phyloP scores from a whole-genome alignment of 2,113 vertebrate species.

The Fulica atra region DNA sequence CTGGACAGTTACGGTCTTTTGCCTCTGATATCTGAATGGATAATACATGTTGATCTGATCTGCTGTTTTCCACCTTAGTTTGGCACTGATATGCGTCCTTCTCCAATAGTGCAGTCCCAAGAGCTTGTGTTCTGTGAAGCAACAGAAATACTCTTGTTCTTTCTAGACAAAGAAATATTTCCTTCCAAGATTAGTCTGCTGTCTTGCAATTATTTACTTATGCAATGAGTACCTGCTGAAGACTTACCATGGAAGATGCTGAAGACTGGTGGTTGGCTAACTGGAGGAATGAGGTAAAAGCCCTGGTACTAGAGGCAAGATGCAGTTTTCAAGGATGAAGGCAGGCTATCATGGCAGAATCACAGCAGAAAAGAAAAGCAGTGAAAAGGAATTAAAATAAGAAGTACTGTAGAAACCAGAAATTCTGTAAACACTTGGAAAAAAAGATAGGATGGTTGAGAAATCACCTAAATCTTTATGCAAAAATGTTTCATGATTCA shows the following conservation, averaged over 20 bases:
- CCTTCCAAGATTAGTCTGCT: not conserved
- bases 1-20: not conserved
- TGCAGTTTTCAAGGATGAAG: not conserved
- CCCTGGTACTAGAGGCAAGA: not conserved
- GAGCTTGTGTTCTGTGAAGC: not conserved
- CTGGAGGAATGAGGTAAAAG: not conserved
- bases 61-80: not conserved
- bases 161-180: not conserved
- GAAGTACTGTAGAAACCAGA: not conserved
- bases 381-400: not conserved
- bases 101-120: not conserved
- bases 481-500: not conserved
- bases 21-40: not conserved
- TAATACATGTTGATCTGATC: not conserved
- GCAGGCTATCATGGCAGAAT: not conserved
- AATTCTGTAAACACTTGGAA: not conserved
- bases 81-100: not conserved
- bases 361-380: not conserved
- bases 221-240: not conserved
- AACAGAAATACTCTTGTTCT: not conserved
- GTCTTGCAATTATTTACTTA: not conserved
- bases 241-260: not conserved
- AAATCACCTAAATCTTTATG: not conserved
- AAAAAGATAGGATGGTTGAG: not conserved
- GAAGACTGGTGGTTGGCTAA: not conserved